Base-by-base conservation (phyloP, 2,113 vertebrate genomes). In the Bucco capensis region DNA sequence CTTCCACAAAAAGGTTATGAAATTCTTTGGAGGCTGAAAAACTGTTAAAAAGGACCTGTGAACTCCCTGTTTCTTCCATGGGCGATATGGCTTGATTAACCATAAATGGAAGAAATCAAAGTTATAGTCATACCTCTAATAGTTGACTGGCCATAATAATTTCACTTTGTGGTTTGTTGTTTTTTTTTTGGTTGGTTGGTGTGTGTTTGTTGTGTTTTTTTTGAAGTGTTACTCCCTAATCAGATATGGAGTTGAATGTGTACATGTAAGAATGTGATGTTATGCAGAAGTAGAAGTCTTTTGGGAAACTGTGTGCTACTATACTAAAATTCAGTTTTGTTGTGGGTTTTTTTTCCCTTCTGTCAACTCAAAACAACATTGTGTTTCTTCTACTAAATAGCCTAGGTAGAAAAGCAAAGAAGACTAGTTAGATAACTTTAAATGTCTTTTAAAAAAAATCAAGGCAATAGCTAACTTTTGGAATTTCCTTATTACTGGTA, bases 11-110 rank as follows among this genome's bases (percentile, higher is more conserved):
- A 74, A 56, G 5, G 4, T 44, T 58, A 19, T 30, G 30, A 71
- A 46, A 40, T 21, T 74, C 19, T 74, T 19, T 77, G 0, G 1
- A 51, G 31, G 27, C 21, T 89, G 47, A 70, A 84, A 61, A 95
- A 42, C 3, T 24, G 7, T 71, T 83, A 24, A 60, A 60, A 69
- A 80, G 30, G 67, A 67, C 17, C 15, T 69, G 1, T 33, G 23
- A 44, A 19, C 9, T 65, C 44, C 7, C 3, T 0, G 0, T 56
- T 65, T 66, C 27, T 77, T 54, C 40, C 1, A 5, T 38, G n/a
- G 19, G 7, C 1, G 1, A 5, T 50, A 5, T 14, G 6, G 8
- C 42, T 83, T 65, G 23, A 14, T 58, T 76, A 21, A 23, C 18
- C 3, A 1, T 18, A 24, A 92, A 81, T 47, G 40, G 37, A 71